Evolutionary conservation across 2,113 vertebrate genomes (phyloP).

Genomic region (Parus major): DNA sequence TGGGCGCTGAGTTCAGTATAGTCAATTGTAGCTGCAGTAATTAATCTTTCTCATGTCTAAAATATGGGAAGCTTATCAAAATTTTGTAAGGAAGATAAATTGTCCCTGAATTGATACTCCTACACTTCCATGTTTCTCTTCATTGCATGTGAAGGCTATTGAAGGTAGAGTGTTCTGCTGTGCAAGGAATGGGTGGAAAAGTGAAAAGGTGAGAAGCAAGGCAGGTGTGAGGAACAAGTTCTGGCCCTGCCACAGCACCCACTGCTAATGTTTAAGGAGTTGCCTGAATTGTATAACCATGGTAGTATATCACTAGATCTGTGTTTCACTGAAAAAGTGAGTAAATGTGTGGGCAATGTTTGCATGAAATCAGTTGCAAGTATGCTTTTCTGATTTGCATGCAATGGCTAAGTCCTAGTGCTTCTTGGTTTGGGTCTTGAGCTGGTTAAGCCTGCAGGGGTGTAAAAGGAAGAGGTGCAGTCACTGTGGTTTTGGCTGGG

Average conservation of each 20-base stretch:
- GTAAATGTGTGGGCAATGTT: not conserved
- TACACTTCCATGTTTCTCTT: not conserved
- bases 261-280: not conserved
- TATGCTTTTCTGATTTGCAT: not conserved
- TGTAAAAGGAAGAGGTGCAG: conserved; percentile 29
- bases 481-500: not conserved
- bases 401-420: too few species aligned
- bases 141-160: not conserved
- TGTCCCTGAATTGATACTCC: not conserved
- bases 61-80: accelerated
- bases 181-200: not conserved
- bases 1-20: not conserved
- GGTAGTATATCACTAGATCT: not conserved
- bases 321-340: not conserved
- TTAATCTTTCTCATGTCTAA: not conserved
- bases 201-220: not conserved
- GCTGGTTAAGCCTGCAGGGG: not conserved
- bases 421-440: not conserved
- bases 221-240: not conserved
- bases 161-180: not conserved
- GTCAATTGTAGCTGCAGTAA: not conserved
- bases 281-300: not conserved
- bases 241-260: not conserved
- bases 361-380: not conserved
- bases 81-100: not conserved